Base-by-base conservation (phyloP, 2,797 vertebrate species). In the Lagorchestes hirsutus region DNA sequence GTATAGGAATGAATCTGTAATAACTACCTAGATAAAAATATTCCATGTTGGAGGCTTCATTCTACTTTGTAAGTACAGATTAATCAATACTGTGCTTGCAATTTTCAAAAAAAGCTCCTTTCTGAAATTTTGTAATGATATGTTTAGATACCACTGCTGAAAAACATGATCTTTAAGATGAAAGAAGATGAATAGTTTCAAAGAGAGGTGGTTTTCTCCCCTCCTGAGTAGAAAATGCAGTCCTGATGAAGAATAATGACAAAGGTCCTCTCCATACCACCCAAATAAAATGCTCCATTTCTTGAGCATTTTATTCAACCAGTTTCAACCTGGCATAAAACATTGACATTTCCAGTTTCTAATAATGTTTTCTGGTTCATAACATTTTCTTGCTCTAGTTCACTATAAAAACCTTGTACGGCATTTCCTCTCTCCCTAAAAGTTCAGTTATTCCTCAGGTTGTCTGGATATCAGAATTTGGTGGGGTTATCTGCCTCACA, bases 201-300 rank as follows among this genome's bases (percentile, higher is more conserved):
- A 58, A 94, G 94, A 1, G 12, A 90, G 92, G 52, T 94, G 90
- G 82, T 67, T 46, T 54, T 91, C 93, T 74, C 11, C 90, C 27
- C 95, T 56, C 94, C 95, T 56, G 0, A 93, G 94, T 95, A 92
- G 28, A 34, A 96, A 97, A 92, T 97, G 1, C 10, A 94, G 54
- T 95, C 94, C 16, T 5, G 96, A 96, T 56, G 96, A 93, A 95
- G 57, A 97, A 96, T 95, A 95, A 92, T 55, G 90, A 93, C 93
- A 18, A 56, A 55, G 55, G 93, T 52, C 34, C 95, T 46, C 13
- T 57, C 87, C 4, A 0, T 3, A 4, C 54, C 27, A 3, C 27
- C 67, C 0, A 0, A 91, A 91, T 5, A 59, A 58, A 93, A 10
- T 0, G 52, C 40, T 22, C 90, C 34, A 0, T 54, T 90, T 82